Percentiles rank a stretch among this genome's conserved stretches.
These are phyloP conservation scores for Epinotia brunnichana DNA, from an alignment of 2,888 invertebrate genomes.

Conservation along the genomic window DNA sequence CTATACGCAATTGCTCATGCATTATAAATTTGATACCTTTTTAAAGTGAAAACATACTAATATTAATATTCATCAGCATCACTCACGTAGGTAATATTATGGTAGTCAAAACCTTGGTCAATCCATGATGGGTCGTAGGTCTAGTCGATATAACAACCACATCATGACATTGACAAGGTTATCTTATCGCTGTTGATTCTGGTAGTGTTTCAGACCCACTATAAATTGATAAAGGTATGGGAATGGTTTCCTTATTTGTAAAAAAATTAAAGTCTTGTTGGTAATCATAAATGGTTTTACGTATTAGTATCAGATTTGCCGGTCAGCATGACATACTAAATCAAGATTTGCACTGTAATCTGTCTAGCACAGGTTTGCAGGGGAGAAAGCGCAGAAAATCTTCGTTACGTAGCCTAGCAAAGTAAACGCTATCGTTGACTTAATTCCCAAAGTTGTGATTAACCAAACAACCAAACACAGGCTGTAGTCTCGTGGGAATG, in stretches of 20 bases:
- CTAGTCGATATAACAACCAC: background rate
- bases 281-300: background rate
- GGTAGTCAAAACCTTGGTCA: no score
- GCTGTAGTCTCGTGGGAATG: constrained; percentile 25
- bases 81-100: background rate
- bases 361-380: constrained; percentile 6
- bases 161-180: background rate
- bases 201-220: background rate
- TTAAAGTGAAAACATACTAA: background rate
- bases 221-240: no score
- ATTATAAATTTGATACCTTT: background rate
- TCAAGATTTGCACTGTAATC: constrained; percentile 17
- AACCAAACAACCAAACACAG: constrained; percentile 13
- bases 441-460: constrained; percentile 26
- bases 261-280: no score
- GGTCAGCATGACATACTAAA: background rate
- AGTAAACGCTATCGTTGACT: constrained; percentile 23
- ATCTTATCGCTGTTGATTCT: no score
- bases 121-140: no score
- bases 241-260: no score
- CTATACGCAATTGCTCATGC: background rate
- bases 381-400: constrained; percentile 30
- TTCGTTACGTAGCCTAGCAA: constrained; percentile 10
- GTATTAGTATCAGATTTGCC: constrained; percentile 7
- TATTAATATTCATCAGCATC: background rate